Evolutionary conservation across 2,888 invertebrate genomes (phyloP).

Genomic region (Chorisops tibialis): DNA sequence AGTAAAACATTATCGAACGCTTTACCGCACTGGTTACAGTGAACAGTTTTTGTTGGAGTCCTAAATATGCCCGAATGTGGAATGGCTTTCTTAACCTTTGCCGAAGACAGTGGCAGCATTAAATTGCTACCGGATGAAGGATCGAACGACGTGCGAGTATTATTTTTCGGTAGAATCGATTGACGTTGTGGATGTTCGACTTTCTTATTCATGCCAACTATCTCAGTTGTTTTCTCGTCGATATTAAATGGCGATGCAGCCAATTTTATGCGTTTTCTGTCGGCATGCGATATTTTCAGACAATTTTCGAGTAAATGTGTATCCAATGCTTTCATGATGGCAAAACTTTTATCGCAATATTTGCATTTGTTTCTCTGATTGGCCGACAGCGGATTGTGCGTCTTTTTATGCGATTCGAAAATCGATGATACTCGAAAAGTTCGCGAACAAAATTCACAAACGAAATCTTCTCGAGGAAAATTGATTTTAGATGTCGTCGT

Average conservation of each 20-base stretch:
- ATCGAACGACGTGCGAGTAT: neutral
- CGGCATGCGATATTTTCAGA: slow-evolving; percentile 9
- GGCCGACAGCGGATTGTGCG: neutral
- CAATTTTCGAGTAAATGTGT: slow-evolving; percentile 24
- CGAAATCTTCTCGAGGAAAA: slow-evolving; percentile 2
- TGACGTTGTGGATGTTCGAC: neutral
- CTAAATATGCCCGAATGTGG: slow-evolving; percentile 20
- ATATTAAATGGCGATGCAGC: neutral
- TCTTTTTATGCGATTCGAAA: slow-evolving; percentile 16
- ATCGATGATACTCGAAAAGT: slow-evolving; percentile 16
- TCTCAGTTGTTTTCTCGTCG: neutral
- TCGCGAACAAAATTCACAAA: slow-evolving; percentile 12
- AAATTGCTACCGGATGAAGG: neutral
- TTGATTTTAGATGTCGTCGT: neutral
- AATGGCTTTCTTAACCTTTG: neutral
- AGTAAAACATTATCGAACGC: slow-evolving; percentile 16
- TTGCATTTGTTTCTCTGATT: slow-evolving; percentile 10
- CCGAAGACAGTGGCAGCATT: slow-evolving; percentile 4
- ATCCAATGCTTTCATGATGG: slow-evolving; percentile 16
- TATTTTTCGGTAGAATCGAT: neutral
- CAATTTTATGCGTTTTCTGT: slow-evolving; percentile 8
- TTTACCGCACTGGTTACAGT: slow-evolving; percentile 10
- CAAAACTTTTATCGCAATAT: slow-evolving; percentile 24
- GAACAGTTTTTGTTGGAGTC: slow-evolving; percentile 16
- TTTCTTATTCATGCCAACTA: too few species aligned